phyloP scores from a whole-genome alignment of 2,797 vertebrate species.

The Hirundo rustica region DNA sequence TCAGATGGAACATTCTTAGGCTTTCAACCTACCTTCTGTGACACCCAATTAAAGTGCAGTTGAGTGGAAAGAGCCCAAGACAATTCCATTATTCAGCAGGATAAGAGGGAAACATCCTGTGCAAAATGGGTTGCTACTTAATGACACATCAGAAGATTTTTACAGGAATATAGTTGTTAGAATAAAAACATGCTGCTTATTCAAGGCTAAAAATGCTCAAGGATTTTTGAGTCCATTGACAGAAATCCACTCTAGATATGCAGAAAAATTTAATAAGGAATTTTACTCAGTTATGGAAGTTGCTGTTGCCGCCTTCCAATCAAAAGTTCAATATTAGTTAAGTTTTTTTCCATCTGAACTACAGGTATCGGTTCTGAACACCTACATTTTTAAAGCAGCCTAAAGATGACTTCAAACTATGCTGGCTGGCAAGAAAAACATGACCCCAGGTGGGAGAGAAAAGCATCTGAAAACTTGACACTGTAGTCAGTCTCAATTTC shows the following conservation, averaged over 20 bases:
- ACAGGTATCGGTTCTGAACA: not conserved
- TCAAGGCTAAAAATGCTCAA: not conserved
- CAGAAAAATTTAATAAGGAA: not conserved
- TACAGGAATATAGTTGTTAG: not conserved
- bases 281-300: not conserved
- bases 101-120: not conserved
- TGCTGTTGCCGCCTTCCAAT: not conserved
- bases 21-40: not conserved
- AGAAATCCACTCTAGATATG: not conserved
- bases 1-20: not conserved
- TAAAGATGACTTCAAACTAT: not conserved
- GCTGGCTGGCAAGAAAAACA: not conserved
- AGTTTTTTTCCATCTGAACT: not conserved
- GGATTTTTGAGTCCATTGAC: not conserved
- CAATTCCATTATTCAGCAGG: not conserved
- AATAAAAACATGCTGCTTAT: not conserved
- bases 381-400: not conserved
- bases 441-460: not conserved
- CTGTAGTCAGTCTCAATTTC: not conserved
- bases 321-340: not conserved
- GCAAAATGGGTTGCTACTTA: not conserved
- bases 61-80: not conserved
- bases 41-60: not conserved
- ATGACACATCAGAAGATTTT: not conserved
- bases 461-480: not conserved